Evolutionary conservation across 2,113 vertebrate genomes (phyloP).

Genomic region (Aspidoscelis tigris): DNA sequence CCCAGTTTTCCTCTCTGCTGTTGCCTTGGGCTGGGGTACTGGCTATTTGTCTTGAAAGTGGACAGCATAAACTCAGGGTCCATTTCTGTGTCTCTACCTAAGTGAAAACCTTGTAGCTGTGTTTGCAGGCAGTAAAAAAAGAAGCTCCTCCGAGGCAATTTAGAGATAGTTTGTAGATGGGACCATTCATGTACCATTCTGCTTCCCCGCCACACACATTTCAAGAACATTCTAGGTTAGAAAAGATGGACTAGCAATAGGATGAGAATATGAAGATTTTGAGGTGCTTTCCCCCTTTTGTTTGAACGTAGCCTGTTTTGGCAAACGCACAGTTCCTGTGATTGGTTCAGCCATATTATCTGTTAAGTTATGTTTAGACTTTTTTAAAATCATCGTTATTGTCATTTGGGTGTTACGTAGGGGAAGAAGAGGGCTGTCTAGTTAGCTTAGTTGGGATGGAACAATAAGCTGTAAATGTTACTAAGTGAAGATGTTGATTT

Average conservation of each 20-base stretch:
- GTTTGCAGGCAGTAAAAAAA: too few relatives aligned
- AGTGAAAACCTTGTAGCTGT: too few relatives aligned
- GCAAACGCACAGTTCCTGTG: neutral
- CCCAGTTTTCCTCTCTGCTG: neutral
- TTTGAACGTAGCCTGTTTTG: too few relatives aligned
- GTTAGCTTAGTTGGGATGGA: neutral
- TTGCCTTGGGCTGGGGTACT: neutral
- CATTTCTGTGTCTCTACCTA: neutral
- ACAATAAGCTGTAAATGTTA: neutral
- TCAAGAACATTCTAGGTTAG: too few relatives aligned
- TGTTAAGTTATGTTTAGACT: neutral
- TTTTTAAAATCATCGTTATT: too few relatives aligned
- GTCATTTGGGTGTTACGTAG: neutral
- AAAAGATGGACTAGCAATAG: too few relatives aligned
- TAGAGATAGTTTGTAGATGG: too few relatives aligned
- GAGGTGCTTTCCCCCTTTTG: too few relatives aligned
- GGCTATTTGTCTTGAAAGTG: neutral
- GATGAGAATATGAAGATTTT: too few relatives aligned
- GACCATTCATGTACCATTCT: too few relatives aligned
- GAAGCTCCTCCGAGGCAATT: too few relatives aligned
- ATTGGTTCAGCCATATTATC: neutral
- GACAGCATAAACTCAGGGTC: neutral
- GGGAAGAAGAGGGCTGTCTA: neutral
- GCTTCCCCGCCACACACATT: too few relatives aligned
- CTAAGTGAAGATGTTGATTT: constrained; percentile 1